Conservation (phyloP, 1,140 invertebrate species). For the Drosophila persimilis region DNA sequence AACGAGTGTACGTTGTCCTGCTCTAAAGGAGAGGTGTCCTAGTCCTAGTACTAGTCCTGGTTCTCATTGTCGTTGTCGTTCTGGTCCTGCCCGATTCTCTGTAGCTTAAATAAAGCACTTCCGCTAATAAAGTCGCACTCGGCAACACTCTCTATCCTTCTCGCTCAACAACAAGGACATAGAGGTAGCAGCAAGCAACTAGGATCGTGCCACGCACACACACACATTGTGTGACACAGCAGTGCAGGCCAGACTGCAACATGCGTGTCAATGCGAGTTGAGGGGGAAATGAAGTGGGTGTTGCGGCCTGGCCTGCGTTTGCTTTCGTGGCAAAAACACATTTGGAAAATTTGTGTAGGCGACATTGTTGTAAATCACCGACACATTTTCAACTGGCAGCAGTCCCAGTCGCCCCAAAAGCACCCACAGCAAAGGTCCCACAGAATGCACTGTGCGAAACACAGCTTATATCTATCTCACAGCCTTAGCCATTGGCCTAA, state of each 20-base stretch:
- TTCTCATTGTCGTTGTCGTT: slow-evolving; percentile 36
- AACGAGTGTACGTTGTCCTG: slow-evolving; percentile 61
- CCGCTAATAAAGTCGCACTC: slow-evolving; percentile 80
- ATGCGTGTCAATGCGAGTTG: slow-evolving; percentile 68
- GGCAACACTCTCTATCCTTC: slow-evolving; percentile 22
- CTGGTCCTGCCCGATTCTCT: slow-evolving; percentile 45
- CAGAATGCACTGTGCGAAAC: slow-evolving; percentile 23
- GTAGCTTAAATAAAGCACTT: slow-evolving; percentile 81
- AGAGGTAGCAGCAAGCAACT: slow-evolving; percentile 21
- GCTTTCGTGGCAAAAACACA: slow-evolving; percentile 78
- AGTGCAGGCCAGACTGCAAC: slow-evolving; percentile 65
- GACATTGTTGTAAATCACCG: slow-evolving; percentile 79
- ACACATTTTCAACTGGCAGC: slow-evolving; percentile 70
- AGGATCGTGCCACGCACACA: slow-evolving; percentile 42
- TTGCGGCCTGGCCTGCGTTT: slow-evolving; percentile 44
- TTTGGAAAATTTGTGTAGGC: slow-evolving; percentile 80
- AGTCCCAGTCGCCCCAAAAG: slow-evolving; percentile 18
- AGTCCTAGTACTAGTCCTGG: slow-evolving; percentile 41
- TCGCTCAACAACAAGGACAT: slow-evolving; percentile 30
- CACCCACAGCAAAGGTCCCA: slow-evolving; percentile 20
- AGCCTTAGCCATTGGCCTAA: too few species aligned
- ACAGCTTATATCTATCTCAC: too few species aligned
- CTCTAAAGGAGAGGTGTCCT: slow-evolving; percentile 33
- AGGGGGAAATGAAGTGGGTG: slow-evolving; percentile 14
- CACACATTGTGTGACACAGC: slow-evolving; percentile 7